Evolutionary conservation across 2,113 vertebrate species (phyloP).

Genomic region (Diglossa brunneiventris): DNA sequence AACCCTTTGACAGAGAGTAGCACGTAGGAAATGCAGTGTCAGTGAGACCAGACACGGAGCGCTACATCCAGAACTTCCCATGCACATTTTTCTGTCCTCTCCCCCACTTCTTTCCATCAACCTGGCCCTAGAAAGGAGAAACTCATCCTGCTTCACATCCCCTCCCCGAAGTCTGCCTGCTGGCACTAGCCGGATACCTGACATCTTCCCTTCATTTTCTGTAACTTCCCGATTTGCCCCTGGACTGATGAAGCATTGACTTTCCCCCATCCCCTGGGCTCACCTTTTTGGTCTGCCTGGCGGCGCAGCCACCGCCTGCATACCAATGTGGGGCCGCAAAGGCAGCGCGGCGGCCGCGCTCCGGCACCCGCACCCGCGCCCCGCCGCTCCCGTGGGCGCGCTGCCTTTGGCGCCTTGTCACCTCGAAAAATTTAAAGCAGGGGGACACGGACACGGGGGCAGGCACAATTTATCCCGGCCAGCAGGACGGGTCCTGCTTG

Average conservation of each 20-base stretch:
- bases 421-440: neutral
- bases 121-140: neutral
- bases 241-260: neutral
- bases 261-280: constrained; percentile 2
- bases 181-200: neutral
- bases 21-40: neutral
- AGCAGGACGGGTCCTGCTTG: neutral
- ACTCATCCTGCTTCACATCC: neutral
- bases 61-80: constrained; percentile 9
- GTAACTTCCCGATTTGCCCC: neutral
- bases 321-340: constrained; percentile 50
- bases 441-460: neutral
- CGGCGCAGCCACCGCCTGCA: constrained; percentile 51
- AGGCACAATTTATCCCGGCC: neutral
- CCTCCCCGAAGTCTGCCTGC: neutral
- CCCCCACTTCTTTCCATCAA: neutral
- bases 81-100: neutral
- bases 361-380: neutral
- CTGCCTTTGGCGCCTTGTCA: neutral
- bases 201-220: neutral
- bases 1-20: neutral
- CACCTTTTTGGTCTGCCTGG: constrained; percentile 50
- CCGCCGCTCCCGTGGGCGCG: neutral
- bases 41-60: neutral
- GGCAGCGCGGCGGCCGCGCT: neutral